Conservation (phyloP, 2,113 vertebrate genomes). For the Oreocharis arfaki region DNA sequence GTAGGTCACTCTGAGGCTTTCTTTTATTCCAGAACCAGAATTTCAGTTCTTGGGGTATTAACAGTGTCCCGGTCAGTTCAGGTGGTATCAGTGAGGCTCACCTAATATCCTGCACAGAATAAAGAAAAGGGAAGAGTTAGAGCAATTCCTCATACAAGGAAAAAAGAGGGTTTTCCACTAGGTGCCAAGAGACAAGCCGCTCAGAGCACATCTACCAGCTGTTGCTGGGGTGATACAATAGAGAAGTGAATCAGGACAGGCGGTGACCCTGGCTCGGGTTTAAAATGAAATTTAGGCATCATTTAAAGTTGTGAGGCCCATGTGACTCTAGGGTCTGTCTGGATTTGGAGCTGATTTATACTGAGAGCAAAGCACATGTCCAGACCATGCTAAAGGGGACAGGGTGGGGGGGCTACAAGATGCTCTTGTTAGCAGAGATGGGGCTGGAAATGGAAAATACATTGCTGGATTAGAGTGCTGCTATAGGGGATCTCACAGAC, state of each 20-base stretch:
- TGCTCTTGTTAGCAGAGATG: background rate
- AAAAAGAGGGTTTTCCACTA: background rate
- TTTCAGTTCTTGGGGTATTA: background rate
- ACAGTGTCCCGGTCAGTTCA: background rate
- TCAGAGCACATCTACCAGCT: constrained; percentile 31
- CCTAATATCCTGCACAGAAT: background rate
- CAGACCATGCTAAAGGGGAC: background rate
- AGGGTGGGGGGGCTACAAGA: background rate
- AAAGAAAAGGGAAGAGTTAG: background rate
- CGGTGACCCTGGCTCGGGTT: background rate
- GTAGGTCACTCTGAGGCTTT: background rate
- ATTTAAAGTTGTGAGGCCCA: background rate
- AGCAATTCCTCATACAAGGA: background rate
- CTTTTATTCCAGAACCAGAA: background rate
- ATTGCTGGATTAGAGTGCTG: background rate
- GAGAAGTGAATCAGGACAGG: background rate
- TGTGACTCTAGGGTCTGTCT: background rate
- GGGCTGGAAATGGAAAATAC: background rate
- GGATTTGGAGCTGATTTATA: background rate
- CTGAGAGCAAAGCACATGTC: background rate
- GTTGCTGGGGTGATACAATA: background rate
- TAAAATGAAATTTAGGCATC: background rate
- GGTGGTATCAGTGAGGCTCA: background rate
- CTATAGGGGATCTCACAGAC: background rate
- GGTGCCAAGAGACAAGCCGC: background rate